phyloP scores from a whole-genome alignment of 1,140 invertebrate genomes.

The Pomacea maculata region DNA sequence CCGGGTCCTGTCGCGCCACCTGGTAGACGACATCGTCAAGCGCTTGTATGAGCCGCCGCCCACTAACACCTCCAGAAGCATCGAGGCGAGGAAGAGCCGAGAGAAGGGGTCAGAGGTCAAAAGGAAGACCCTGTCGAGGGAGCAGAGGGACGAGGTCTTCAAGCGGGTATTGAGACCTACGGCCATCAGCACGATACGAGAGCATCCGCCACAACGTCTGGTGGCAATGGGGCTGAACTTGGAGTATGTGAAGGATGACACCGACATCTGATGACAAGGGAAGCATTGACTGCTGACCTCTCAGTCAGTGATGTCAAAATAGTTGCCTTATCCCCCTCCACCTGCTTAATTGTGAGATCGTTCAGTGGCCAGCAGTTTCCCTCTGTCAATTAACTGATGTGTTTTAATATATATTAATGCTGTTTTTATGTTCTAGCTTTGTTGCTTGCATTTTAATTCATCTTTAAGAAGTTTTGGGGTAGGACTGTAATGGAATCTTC shows the following conservation, averaged over 20 bases:
- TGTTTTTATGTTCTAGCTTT: no score
- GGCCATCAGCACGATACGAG: conserved; percentile 39
- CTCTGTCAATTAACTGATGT: no score
- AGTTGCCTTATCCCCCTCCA: no score
- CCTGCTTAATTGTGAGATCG: no score
- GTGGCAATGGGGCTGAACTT: neutral
- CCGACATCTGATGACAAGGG: neutral
- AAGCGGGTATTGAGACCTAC: conserved; percentile 40
- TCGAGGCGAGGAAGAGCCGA: conserved; percentile 31
- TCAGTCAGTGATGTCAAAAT: no score
- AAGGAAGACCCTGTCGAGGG: conserved; percentile 29
- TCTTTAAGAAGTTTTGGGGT: no score
- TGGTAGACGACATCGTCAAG: conserved; percentile 38
- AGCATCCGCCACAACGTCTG: conserved; percentile 1
- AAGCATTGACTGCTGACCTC: no score
- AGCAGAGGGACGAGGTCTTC: conserved; percentile 36
- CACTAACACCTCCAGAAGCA: conserved; percentile 31
- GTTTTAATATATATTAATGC: no score
- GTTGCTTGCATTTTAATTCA: no score
- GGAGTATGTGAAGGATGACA: neutral
- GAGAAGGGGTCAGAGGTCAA: conserved; percentile 41
- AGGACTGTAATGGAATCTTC: no score
- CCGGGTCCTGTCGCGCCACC: conserved; percentile 42
- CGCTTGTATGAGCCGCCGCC: conserved; percentile 37
- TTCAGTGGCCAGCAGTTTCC: no score